Conservation (phyloP, 1,140 invertebrate genomes). For the Dendrolimus punctatus region DNA sequence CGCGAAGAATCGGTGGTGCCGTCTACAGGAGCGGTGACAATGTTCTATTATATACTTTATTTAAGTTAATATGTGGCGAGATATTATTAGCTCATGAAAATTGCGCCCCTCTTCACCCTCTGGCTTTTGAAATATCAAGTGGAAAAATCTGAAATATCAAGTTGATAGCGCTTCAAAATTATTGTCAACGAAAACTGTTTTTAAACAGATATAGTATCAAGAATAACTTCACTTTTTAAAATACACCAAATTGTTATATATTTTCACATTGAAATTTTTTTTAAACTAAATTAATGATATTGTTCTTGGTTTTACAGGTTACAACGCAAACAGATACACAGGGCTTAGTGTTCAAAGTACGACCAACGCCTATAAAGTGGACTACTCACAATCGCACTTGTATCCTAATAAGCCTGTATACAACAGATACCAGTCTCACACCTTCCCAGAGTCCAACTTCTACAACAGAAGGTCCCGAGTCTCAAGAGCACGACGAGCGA, state of each 20-base stretch:
- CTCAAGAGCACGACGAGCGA: slow-evolving; percentile 57
- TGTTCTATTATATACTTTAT: too few species aligned
- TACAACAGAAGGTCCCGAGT: slow-evolving; percentile 67
- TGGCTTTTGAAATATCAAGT: too few species aligned
- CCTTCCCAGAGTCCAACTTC: slow-evolving; percentile 48
- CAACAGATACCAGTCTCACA: slow-evolving; percentile 58
- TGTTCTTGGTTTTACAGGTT: slow-evolving; percentile 33
- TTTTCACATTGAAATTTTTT: too few species aligned
- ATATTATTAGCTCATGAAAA: too few species aligned
- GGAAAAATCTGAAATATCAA: too few species aligned
- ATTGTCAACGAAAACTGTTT: too few species aligned
- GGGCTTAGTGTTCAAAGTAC: slow-evolving; percentile 44
- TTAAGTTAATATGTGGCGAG: too few species aligned
- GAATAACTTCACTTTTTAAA: not conserved
- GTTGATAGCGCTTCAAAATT: too few species aligned
- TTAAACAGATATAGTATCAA: not conserved
- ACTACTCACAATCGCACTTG: slow-evolving; percentile 63
- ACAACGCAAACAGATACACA: slow-evolving; percentile 52
- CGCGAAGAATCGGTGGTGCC: too few species aligned
- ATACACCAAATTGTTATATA: too few species aligned
- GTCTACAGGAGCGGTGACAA: too few species aligned
- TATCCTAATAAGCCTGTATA: slow-evolving; percentile 54
- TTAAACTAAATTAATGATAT: slow-evolving; percentile 7
- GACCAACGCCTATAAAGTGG: slow-evolving; percentile 66
- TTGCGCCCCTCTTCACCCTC: too few species aligned